Evolutionary conservation across 2,113 vertebrate species (phyloP).

Genomic region (Cairina moschata): DNA sequence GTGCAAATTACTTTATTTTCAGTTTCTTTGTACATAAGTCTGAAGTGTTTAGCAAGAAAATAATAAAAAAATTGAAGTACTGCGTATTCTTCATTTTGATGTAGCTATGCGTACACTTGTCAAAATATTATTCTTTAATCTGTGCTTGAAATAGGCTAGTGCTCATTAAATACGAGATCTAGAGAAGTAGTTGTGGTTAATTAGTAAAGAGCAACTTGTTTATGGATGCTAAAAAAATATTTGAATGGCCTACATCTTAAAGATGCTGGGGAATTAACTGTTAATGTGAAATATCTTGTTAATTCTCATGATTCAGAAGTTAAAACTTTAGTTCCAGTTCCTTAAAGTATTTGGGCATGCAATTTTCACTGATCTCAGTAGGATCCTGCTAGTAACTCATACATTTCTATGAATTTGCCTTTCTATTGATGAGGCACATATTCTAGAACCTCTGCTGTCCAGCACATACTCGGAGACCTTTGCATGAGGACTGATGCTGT

Average conservation of each 20-base stretch:
- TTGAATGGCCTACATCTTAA: background rate
- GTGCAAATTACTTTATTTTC: background rate
- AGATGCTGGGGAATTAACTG: background rate
- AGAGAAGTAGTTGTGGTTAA: background rate
- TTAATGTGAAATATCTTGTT: background rate
- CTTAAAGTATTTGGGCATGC: background rate
- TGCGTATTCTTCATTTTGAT: background rate
- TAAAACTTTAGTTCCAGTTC: background rate
- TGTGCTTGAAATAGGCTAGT: background rate
- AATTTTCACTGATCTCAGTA: background rate
- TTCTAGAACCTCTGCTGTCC: background rate
- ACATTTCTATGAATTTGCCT: background rate
- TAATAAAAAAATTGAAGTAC: background rate
- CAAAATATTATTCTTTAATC: slow-evolving; percentile 4
- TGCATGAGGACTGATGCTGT: background rate
- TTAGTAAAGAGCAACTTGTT: slow-evolving; percentile 31
- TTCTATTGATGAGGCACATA: background rate
- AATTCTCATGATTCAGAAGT: background rate
- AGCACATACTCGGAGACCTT: background rate
- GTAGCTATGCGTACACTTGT: background rate
- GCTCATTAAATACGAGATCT: slow-evolving; percentile 21
- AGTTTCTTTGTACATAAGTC: background rate
- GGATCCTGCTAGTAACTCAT: background rate
- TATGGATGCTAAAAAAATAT: background rate
- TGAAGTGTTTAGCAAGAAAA: slow-evolving; percentile 7